Conservation (phyloP, 2,113 vertebrate genomes). For the Rhineura floridana region DNA sequence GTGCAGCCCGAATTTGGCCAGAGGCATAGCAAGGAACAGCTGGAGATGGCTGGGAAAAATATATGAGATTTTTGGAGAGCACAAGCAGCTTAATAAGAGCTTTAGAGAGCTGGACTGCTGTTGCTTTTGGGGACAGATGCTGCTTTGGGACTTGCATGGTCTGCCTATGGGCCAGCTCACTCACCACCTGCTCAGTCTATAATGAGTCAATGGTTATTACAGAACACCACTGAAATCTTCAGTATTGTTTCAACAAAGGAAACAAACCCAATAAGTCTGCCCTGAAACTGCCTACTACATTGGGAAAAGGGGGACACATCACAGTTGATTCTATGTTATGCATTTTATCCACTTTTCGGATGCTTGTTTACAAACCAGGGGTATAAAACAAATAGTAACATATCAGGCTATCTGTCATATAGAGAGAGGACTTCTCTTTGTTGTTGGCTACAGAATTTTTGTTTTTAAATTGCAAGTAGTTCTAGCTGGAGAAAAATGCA, state of each 20-base stretch:
- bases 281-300: neutral
- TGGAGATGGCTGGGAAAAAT: neutral
- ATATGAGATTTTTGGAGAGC: neutral
- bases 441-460: neutral
- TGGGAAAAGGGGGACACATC: neutral
- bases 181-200: neutral
- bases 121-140: too few species aligned
- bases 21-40: neutral
- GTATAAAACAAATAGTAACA: neutral
- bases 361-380: neutral
- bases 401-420: neutral
- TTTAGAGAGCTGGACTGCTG: neutral
- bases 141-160: neutral
- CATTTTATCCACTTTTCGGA: neutral
- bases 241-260: neutral
- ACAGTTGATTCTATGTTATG: neutral
- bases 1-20: neutral
- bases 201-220: neutral
- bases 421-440: neutral
- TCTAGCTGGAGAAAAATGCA: neutral
- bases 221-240: neutral
- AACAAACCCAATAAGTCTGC: neutral
- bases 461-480: neutral
- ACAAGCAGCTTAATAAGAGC: neutral
- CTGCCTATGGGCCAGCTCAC: neutral